Conservation (phyloP, 1,140 invertebrate genomes). For the Nymphalis io region DNA sequence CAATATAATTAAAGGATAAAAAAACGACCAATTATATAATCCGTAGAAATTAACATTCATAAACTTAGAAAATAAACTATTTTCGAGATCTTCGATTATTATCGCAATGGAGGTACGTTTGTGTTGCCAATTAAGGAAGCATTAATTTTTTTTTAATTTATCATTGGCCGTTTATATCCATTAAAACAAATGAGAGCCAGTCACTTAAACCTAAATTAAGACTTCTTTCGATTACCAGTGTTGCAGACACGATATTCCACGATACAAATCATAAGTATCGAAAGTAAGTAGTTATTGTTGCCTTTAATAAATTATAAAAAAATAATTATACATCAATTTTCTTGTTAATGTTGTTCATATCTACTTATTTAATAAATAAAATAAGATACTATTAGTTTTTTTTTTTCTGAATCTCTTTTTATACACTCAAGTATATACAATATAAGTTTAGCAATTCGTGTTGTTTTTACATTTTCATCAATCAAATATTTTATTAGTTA, state of each 20-base stretch:
- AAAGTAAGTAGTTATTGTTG: too few species aligned
- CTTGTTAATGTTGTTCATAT: background rate
- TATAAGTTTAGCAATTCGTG: background rate
- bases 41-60: background rate
- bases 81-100: constrained; percentile 8
- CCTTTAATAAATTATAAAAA: too few species aligned
- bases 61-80: background rate
- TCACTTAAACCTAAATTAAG: constrained; percentile 28
- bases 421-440: background rate
- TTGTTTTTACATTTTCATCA: background rate
- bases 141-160: background rate
- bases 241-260: constrained; percentile 24
- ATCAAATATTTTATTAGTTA: background rate
- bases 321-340: background rate
- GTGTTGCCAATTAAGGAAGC: background rate
- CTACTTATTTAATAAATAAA: background rate
- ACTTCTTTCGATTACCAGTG: constrained; percentile 18
- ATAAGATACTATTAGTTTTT: background rate
- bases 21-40: constrained; percentile 36
- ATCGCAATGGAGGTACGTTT: background rate
- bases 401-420: background rate
- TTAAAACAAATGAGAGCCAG: constrained; percentile 39
- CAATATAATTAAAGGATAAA: constrained; percentile 51
- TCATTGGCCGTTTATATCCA: constrained; percentile 29
- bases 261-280: background rate